Percentiles rank a stretch among this genome's conserved stretches.
Evolutionary conservation across 2,797 vertebrate species (phyloP).

Genomic region (Diplodus sargus): DNA sequence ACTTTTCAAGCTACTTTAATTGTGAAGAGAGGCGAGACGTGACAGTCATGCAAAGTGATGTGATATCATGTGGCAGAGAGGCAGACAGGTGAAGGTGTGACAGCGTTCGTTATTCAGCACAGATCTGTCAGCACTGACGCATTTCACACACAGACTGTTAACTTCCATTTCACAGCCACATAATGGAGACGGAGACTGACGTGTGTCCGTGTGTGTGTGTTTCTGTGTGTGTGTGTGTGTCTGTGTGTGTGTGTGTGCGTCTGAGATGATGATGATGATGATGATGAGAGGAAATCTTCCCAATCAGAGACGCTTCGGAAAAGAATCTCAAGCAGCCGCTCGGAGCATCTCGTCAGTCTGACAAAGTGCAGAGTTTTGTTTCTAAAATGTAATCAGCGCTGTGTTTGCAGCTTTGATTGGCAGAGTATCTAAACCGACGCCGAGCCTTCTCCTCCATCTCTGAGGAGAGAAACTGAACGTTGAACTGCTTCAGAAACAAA

Average conservation of each 20-base stretch:
- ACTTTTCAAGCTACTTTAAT: neutral
- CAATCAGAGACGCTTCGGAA: slow-evolving; percentile 43
- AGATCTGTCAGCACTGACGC: slow-evolving; percentile 13
- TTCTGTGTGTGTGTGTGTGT: neutral
- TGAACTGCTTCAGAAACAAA: slow-evolving; percentile 41
- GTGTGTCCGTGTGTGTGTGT: neutral
- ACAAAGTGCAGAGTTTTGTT: slow-evolving; percentile 58
- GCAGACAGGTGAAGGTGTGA: slow-evolving; percentile 12
- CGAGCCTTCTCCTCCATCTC: slow-evolving; percentile 29
- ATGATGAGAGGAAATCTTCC: slow-evolving; percentile 33
- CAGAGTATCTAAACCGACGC: slow-evolving; percentile 20
- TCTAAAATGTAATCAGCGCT: slow-evolving; percentile 71
- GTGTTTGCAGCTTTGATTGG: slow-evolving; percentile 62
- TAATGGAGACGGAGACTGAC: neutral
- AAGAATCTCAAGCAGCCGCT: slow-evolving; percentile 10
- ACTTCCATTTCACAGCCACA: slow-evolving; percentile 28
- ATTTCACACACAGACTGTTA: slow-evolving; percentile 41
- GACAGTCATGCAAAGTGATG: neutral
- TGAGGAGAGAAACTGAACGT: slow-evolving; percentile 46
- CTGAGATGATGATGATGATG: neutral
- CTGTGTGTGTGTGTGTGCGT: neutral
- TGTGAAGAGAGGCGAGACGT: neutral
- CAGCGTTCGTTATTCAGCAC: slow-evolving; percentile 18
- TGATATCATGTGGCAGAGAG: neutral
- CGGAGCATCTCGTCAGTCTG: slow-evolving; percentile 25